Percentiles rank a stretch among this genome's conserved stretches.
phyloP scores from a whole-genome alignment of 1,140 invertebrate genomes.

The Zaprionus kolodkinae region DNA sequence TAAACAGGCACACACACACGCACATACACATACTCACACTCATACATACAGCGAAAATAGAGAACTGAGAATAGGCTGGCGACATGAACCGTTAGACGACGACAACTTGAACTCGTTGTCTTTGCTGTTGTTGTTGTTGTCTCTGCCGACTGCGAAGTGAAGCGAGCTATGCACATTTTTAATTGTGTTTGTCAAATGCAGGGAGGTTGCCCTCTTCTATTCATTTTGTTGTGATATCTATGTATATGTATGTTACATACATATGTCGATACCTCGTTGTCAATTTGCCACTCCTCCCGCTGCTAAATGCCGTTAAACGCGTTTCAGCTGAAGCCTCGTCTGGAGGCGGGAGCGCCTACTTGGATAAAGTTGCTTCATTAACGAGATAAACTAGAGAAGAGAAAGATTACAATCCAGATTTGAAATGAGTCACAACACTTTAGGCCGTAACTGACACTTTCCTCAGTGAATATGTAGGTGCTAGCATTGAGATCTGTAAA shows the following conservation, averaged over 20 bases:
- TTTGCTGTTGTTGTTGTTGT: slow-evolving; percentile 19
- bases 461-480: background rate
- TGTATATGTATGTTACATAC: slow-evolving; percentile 1
- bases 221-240: slow-evolving; percentile 16
- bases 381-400: slow-evolving; percentile 14
- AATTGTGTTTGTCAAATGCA: slow-evolving; percentile 78
- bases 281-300: slow-evolving; percentile 23
- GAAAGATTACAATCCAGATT: slow-evolving; percentile 16
- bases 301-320: slow-evolving; percentile 69
- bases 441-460: slow-evolving; percentile 4
- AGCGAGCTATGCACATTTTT: slow-evolving; percentile 78
- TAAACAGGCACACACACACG: slow-evolving; percentile 46
- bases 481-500: background rate
- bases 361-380: slow-evolving; percentile 33
- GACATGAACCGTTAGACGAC: slow-evolving; percentile 63
- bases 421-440: slow-evolving; percentile 28
- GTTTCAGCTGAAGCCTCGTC: slow-evolving; percentile 30
- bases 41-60: slow-evolving; percentile 7
- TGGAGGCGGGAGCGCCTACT: slow-evolving; percentile 24
- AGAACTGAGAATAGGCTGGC: slow-evolving; percentile 41
- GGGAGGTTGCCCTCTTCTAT: slow-evolving; percentile 33
- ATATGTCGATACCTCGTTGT: slow-evolving; percentile 29
- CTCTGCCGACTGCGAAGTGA: slow-evolving; percentile 37
- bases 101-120: slow-evolving; percentile 66
- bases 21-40: slow-evolving; percentile 6